phyloP scores from a whole-genome alignment of 2,888 invertebrate species.

The Athalia cordata region DNA sequence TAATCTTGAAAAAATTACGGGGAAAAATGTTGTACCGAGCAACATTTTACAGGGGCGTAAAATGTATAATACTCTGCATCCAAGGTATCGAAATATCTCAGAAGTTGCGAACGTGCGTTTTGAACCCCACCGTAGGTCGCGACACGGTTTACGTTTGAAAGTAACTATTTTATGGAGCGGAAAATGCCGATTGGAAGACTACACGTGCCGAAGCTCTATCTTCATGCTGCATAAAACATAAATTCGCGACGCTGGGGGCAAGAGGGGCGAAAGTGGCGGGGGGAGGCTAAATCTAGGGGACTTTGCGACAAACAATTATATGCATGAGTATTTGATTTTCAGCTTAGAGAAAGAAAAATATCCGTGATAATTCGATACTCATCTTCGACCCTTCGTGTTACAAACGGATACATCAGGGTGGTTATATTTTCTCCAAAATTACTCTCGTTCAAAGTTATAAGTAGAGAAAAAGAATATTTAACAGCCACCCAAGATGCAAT shows the following conservation, averaged over 20 bases:
- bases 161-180: slow-evolving; percentile 19
- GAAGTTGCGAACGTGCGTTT: neutral
- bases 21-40: neutral
- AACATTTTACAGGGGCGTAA: slow-evolving; percentile 3
- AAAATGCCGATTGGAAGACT: slow-evolving; percentile 18
- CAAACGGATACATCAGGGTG: too few species aligned
- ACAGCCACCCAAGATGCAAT: too few species aligned
- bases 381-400: too few species aligned
- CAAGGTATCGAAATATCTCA: neutral
- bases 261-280: neutral
- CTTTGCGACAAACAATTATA: neutral
- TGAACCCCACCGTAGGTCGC: neutral
- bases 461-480: too few species aligned
- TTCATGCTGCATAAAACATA: slow-evolving; percentile 2
- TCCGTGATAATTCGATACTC: too few species aligned
- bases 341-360: too few species aligned
- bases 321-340: too few species aligned
- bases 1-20: neutral
- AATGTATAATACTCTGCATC: neutral
- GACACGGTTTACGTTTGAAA: slow-evolving; percentile 16
- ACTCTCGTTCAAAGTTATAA: too few species aligned
- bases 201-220: slow-evolving; percentile 22
- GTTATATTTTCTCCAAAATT: too few species aligned
- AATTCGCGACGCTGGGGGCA: neutral
- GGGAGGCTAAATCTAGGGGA: too few species aligned